Base-by-base conservation (phyloP, 2,888 invertebrate species). In the Epinotia nisella region DNA sequence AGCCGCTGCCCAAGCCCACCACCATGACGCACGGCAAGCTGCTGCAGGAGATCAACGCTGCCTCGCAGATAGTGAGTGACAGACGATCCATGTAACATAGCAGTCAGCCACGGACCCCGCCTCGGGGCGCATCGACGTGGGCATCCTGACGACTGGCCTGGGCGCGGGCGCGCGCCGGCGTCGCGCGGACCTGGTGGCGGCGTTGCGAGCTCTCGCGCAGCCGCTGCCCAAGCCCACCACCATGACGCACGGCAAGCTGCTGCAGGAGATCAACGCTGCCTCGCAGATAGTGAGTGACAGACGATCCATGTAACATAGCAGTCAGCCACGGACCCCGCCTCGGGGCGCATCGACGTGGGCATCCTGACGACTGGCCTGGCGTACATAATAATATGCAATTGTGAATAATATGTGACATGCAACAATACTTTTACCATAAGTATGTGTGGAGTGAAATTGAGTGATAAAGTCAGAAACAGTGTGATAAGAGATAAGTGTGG, bases 251-350 rank as follows among this genome's bases (percentile, higher is more conserved):
- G 95, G 17, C 82, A 97, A 97, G 83, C 88, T 98, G 24, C 96
- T 97, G 77, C 95, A 95, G 19, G 98, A 98, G 78, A 87, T 98
- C 76, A 97, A 97, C 83, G 96, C 97, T 76, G 91, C 91, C 49
- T 97, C 98, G 1, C 95, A 95, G 85, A 87, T 96, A 86, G 97
- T 97, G 88, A 94, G 95, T 94, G 29, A 29, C 29, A 29, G 29
- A 29, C 29, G 29, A 29, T 29, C 29, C 29, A 29, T 29, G 29
- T 29, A 29, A 29, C 29, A 29, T 29, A 99, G 88, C 99, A 99
- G 89, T 98, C 99, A 0, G 99, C 99, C 0, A 98, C 98, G 0
- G 99, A 99, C 95, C 99, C 99, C 0, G 92, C 97, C 2, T 99
- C 98, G 0, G 99, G 99, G 0, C 98, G 97, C 89, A n/a, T n/a